Evolutionary conservation across 2,113 vertebrate genomes (phyloP).

Genomic region (Megalops atlanticus): DNA sequence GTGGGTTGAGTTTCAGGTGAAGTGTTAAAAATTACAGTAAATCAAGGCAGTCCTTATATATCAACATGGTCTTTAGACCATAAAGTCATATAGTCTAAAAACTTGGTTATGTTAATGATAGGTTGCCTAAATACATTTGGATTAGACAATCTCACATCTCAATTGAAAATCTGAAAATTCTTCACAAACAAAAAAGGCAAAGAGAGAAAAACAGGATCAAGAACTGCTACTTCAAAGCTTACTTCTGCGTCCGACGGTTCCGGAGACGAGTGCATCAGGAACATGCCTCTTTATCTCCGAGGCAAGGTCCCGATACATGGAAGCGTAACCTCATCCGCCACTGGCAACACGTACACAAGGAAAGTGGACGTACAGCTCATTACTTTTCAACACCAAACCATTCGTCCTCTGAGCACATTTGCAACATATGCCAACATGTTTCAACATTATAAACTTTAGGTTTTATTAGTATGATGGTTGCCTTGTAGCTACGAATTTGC

Average conservation of each 20-base stretch:
- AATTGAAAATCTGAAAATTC: no score
- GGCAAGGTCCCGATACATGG: slow-evolving; percentile 46
- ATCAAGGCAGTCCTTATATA: no score
- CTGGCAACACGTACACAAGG: slow-evolving; percentile 29
- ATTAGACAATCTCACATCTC: no score
- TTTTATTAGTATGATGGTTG: not conserved
- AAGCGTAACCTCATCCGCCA: slow-evolving; percentile 50
- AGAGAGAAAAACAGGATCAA: not conserved
- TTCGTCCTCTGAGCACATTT: not conserved
- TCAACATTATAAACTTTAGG: not conserved
- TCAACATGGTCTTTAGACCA: no score
- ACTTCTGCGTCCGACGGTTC: slow-evolving; percentile 42
- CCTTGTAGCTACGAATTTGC: not conserved
- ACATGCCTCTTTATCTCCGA: slow-evolving; percentile 36
- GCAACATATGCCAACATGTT: not conserved
- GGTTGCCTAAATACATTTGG: no score
- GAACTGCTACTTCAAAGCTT: slow-evolving; percentile 15
- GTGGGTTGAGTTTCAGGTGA: no score
- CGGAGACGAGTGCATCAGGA: slow-evolving; percentile 41
- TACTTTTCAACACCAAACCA: not conserved
- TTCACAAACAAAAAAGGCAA: not conserved
- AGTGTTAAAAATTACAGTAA: no score
- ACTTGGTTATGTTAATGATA: no score
- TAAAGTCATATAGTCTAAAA: no score
- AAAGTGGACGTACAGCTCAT: not conserved